Conservation (phyloP, 2,797 vertebrate species). For the Myotis pilosus region DNA sequence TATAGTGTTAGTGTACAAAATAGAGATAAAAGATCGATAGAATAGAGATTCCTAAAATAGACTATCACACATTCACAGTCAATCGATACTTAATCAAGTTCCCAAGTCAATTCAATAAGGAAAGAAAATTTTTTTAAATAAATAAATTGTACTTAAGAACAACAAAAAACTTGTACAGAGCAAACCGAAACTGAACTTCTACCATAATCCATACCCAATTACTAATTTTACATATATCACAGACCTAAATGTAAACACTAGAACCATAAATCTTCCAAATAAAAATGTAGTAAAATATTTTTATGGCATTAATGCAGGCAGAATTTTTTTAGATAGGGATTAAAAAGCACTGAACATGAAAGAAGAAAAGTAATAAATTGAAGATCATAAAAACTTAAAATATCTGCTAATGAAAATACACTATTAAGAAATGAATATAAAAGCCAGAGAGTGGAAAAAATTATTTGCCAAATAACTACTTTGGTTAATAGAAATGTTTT, state of each 20-base stretch:
- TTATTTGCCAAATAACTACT: background rate
- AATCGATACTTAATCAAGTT: background rate
- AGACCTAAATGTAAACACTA: background rate
- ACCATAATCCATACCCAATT: background rate
- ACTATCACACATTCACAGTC: background rate
- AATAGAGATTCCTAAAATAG: background rate
- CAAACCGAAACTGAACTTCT: background rate
- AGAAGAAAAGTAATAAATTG: background rate
- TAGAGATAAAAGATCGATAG: background rate
- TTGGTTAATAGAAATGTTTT: background rate
- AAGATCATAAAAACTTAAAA: background rate
- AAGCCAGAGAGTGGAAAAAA: background rate
- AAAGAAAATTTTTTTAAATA: background rate
- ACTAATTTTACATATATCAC: background rate
- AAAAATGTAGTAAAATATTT: background rate
- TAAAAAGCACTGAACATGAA: background rate
- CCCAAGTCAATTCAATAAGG: background rate
- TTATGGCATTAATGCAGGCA: background rate
- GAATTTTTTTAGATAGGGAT: background rate
- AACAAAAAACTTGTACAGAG: background rate
- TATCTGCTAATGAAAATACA: background rate
- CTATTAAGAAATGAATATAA: background rate
- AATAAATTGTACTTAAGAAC: background rate
- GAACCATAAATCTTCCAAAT: background rate
- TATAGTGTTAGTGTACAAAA: background rate